These are phyloP conservation scores for Morone chrysops DNA, from an alignment of 2,113 vertebrate genomes.

Conservation along the genomic window DNA sequence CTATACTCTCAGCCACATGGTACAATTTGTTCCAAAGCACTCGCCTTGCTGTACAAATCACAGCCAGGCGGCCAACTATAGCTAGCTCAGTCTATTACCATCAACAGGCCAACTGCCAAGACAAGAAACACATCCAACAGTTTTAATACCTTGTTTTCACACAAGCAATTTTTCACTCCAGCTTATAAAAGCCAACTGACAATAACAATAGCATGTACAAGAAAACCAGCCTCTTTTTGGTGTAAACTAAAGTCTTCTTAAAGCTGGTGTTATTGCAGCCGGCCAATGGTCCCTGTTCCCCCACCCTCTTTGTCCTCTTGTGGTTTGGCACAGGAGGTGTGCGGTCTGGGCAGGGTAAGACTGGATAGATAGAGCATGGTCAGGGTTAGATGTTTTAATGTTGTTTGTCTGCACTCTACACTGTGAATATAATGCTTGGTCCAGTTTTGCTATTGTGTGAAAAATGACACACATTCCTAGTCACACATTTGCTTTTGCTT, in stretches of 20 bases:
- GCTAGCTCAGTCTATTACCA: constrained; percentile 69
- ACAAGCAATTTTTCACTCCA: constrained; percentile 74
- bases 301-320: constrained; percentile 64
- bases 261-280: constrained; percentile 62
- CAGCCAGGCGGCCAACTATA: constrained; percentile 75
- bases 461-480: constrained; percentile 28
- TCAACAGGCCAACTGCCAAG: constrained; percentile 74
- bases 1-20: constrained; percentile 69
- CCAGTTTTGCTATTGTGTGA: constrained; percentile 33
- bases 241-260: constrained; percentile 68
- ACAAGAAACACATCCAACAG: constrained; percentile 74
- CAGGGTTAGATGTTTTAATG: constrained; percentile 59
- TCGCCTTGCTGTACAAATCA: constrained; percentile 72
- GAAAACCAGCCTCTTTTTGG: constrained; percentile 59
- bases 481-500: constrained; percentile 40
- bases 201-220: constrained; percentile 77
- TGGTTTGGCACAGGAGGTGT: constrained; percentile 62
- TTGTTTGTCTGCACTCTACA: constrained; percentile 38
- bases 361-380: constrained; percentile 56
- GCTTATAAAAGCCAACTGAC: constrained; percentile 78
- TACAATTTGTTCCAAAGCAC: constrained; percentile 79
- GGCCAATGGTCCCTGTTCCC: constrained; percentile 46
- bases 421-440: constrained; percentile 23
- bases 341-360: constrained; percentile 51
- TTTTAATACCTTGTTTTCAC: constrained; percentile 83